Conservation (phyloP, 2,888 invertebrate genomes). For the Drosophila atripex region DNA sequence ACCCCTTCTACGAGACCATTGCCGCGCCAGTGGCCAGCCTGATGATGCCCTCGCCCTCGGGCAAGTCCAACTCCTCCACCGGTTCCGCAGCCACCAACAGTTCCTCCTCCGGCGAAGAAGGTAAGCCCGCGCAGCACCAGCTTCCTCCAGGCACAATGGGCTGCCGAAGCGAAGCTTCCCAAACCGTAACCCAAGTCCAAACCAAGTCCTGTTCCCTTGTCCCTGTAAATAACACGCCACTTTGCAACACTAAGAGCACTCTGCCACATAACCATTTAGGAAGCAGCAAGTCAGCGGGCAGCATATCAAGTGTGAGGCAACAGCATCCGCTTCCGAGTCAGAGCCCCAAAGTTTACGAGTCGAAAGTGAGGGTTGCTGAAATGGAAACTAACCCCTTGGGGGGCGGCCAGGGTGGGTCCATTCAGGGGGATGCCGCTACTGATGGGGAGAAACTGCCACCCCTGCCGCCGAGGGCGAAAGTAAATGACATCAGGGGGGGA, state of each 20-base stretch:
- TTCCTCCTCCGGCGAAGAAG: constrained; percentile 80
- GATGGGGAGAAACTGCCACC: constrained; percentile 49
- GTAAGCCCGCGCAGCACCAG: constrained; percentile 64
- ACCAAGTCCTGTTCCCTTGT: constrained; percentile 14
- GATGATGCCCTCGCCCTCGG: constrained; percentile 81
- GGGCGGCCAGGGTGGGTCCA: constrained; percentile 12
- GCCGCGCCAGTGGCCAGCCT: constrained; percentile 45
- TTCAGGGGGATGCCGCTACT: constrained; percentile 10
- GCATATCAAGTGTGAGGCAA: constrained; percentile 71
- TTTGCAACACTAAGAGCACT: constrained; percentile 49
- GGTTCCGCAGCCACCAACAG: constrained; percentile 73
- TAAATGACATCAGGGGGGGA: constrained; percentile 51
- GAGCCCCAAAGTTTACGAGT: constrained; percentile 63
- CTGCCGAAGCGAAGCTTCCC: constrained; percentile 34
- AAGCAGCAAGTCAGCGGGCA: constrained; percentile 65
- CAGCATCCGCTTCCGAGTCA: constrained; percentile 33
- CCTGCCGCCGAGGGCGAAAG: constrained; percentile 73
- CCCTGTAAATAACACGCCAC: constrained; percentile 74
- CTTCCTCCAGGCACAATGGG: constrained; percentile 17
- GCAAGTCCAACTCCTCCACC: constrained; percentile 81
- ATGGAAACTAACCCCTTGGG: constrained; percentile 47
- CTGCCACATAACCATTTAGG: constrained; percentile 44
- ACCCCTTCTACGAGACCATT: constrained; percentile 79
- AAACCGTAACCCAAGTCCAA: constrained; percentile 12
- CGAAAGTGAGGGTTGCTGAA: constrained; percentile 63